phyloP scores from a whole-genome alignment of 30 jellyfish, hydroid and myxozoan genomes.

The Cassiopea xamachana region DNA sequence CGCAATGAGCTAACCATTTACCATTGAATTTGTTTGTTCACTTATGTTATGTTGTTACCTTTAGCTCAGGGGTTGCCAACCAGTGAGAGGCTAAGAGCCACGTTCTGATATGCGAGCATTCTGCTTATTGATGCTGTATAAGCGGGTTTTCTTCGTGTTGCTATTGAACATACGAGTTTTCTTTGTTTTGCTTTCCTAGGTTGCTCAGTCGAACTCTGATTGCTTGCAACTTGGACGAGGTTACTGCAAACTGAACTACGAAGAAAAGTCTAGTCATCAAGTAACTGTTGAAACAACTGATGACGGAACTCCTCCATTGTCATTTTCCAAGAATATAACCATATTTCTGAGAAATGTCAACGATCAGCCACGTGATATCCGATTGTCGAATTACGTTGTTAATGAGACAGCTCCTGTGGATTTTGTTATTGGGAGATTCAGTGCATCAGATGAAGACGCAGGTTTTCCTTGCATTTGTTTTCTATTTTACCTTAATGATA shows the following conservation, averaged over 20 bases:
- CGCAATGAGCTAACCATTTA: too few relatives aligned
- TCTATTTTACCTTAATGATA: background rate
- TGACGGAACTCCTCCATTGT: conserved; percentile 71
- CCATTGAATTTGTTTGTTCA: too few relatives aligned
- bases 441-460: conserved; percentile 78
- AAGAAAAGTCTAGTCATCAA: conserved; percentile 20
- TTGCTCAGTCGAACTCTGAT: conserved; percentile 63
- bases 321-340: conserved; percentile 67
- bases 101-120: too few relatives aligned
- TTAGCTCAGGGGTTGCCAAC: too few relatives aligned
- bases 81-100: too few relatives aligned
- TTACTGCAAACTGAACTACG: conserved; percentile 68
- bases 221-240: conserved; percentile 72
- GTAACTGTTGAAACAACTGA: conserved; percentile 70
- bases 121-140: background rate
- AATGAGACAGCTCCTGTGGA: conserved; percentile 77
- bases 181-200: conserved; percentile 26
- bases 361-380: conserved; percentile 83
- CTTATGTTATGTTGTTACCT: too few relatives aligned
- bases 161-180: background rate
- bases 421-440: conserved; percentile 69
- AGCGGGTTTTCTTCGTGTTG: background rate
- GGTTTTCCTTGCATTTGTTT: conserved; percentile 7
- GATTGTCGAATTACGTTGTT: conserved; percentile 58
- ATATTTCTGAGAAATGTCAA: conserved; percentile 70